Base-by-base conservation (phyloP, 2,113 vertebrate genomes). In the Cephalopterus ornatus region DNA sequence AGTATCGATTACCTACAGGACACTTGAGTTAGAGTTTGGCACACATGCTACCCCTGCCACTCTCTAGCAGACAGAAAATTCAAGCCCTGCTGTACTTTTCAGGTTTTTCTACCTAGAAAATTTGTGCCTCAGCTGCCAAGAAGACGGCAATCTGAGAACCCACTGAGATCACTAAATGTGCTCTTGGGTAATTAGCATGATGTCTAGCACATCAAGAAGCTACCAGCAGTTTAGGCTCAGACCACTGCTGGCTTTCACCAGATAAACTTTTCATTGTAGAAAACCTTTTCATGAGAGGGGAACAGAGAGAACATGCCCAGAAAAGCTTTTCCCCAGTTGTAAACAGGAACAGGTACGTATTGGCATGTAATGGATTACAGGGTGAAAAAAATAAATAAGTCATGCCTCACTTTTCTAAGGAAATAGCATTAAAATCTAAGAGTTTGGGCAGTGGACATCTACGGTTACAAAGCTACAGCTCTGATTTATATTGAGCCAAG, bases 161-260 rank as follows among this genome's bases (percentile, higher is more conserved):
- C 93, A 50, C 87, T 96, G 96, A 98, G 77, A 59, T 98, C 95
- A 97, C 84, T 90, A 85, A 85, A 93, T 95, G 97, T 95, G 94
- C 89, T 90, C 92, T 39, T 96, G 85, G 94, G 94, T 68, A 91
- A 92, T 93, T 68, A 96, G 59, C 52, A 91, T 65, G 56, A 77
- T 12, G 9, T 52, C 91, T 65, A 91, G 75, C 33, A 87, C 84
- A 94, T 62, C 83, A 37, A 81, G 55, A 39, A 72, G 92, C 67
- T 76, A 83, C 88, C 89, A 84, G 72, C 16, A 89, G 68, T 59
- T 75, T 61, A 46, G 61, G 61, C 71, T 95, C 59, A 63, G 63
- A 53, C 63, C 44, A 91, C 80, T 55, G 26, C 47, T 84, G 85
- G 20, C 67, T 95, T 88, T 78, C 53, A 46, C 61, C 79, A 93